These are phyloP conservation scores for Pionites leucogaster DNA, from an alignment of 2,113 vertebrate species.

Conservation along the genomic window DNA sequence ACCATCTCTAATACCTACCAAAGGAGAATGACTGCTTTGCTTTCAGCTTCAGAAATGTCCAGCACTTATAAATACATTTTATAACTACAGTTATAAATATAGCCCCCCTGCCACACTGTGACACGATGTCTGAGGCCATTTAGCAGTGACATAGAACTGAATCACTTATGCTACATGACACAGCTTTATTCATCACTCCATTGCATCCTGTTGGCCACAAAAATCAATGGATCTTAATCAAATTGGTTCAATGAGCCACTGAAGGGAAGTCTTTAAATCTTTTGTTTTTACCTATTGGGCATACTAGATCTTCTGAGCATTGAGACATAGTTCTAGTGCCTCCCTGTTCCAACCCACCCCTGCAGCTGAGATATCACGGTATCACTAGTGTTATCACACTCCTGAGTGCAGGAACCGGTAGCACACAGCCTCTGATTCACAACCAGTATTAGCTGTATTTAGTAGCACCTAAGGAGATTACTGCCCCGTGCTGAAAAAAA, in stretches of 20 bases:
- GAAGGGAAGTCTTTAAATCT: neutral
- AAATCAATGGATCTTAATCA: neutral
- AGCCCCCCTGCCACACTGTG: neutral
- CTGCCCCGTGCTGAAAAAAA: neutral
- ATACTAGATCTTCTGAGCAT: neutral
- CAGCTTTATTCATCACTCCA: neutral
- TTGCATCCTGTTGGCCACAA: neutral
- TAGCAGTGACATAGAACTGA: neutral
- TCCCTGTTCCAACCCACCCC: neutral
- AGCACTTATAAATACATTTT: neutral
- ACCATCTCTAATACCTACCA: neutral
- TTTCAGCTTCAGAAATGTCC: neutral
- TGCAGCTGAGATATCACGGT: neutral
- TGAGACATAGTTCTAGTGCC: neutral
- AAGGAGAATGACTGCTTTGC: neutral
- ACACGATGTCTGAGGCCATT: neutral
- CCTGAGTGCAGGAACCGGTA: neutral
- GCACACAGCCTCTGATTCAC: neutral
- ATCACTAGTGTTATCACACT: neutral
- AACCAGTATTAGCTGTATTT: neutral
- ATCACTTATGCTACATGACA: neutral
- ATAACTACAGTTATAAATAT: neutral
- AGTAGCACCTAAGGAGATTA: neutral
- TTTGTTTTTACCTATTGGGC: neutral
- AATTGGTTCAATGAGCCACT: neutral